These are phyloP conservation scores for Gastrophysa polygoni DNA, from an alignment of 2,888 invertebrate species.

Conservation along the genomic window DNA sequence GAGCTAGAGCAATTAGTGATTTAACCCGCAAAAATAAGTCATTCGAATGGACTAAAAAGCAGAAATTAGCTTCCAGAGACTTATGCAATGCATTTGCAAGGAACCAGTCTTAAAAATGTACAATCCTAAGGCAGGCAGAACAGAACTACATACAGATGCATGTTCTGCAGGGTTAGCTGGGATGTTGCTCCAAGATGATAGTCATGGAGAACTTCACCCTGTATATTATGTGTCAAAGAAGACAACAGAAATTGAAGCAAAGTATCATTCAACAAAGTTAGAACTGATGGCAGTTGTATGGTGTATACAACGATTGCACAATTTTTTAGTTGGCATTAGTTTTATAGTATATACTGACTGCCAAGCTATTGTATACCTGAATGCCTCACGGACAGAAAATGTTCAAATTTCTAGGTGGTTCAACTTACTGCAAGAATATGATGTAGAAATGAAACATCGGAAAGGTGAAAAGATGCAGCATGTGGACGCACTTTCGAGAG, in stretches of 20 bases:
- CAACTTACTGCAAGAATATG: background rate
- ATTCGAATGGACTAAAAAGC: too few species aligned
- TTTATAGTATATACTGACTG: conserved; percentile 4
- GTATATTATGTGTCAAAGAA: too few species aligned
- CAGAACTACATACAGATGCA: conserved; percentile 1
- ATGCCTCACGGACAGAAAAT: background rate
- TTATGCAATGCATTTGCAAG: background rate
- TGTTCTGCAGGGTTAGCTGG: background rate
- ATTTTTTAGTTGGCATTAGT: background rate
- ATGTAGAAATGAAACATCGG: background rate
- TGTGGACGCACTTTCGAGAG: background rate
- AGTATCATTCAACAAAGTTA: background rate
- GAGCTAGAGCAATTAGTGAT: too few species aligned
- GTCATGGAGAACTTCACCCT: background rate
- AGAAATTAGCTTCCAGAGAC: background rate
- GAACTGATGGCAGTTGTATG: conserved; percentile 8
- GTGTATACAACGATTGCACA: background rate
- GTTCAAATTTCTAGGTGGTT: background rate
- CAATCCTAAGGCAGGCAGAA: background rate
- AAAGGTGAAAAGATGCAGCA: background rate
- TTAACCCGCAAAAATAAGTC: too few species aligned
- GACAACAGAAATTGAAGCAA: background rate
- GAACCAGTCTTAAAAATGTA: background rate
- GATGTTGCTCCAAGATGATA: background rate
- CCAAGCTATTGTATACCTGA: background rate